phyloP scores from a whole-genome alignment of 2,797 vertebrate genomes.

The Jordanella pulchra region DNA sequence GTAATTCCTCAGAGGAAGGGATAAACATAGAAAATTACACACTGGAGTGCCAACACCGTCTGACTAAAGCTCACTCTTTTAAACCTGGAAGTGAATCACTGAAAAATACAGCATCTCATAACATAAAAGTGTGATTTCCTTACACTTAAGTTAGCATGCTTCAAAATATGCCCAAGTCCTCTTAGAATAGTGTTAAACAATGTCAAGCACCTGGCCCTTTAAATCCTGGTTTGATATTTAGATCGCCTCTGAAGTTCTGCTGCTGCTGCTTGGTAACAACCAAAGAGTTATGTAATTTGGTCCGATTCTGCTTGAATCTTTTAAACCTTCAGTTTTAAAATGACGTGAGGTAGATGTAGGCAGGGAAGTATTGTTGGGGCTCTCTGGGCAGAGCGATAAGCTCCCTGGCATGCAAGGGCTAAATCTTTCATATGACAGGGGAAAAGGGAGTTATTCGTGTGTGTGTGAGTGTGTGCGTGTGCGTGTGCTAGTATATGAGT shows the following conservation, averaged over 20 bases:
- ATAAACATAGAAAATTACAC: conserved; percentile 85
- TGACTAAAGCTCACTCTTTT: conserved; percentile 51
- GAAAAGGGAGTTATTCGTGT: conserved; percentile 24
- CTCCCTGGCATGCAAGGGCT: conserved; percentile 47
- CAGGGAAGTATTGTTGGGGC: conserved; percentile 27
- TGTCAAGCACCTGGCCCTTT: conserved; percentile 11
- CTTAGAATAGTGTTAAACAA: neutral
- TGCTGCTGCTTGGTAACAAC: conserved; percentile 18
- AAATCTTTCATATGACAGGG: conserved; percentile 59
- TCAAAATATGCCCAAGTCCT: neutral
- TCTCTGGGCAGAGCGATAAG: conserved; percentile 47
- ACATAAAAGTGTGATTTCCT: neutral
- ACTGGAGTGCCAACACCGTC: conserved; percentile 64
- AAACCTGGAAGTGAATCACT: conserved; percentile 20
- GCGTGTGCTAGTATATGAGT: neutral
- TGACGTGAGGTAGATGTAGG: conserved; percentile 22
- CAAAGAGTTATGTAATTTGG: conserved; percentile 37
- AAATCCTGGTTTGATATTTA: conserved; percentile 18
- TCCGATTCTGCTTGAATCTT: conserved; percentile 45
- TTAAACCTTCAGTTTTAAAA: conserved; percentile 37
- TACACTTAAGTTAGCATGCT: neutral
- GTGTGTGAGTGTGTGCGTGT: conserved; percentile 4
- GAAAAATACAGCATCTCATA: neutral
- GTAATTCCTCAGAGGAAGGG: conserved; percentile 61
- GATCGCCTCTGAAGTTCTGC: conserved; percentile 6